Evolutionary conservation across 2,797 vertebrate species (phyloP).

Genomic region (Micropoecilia bifurca): DNA sequence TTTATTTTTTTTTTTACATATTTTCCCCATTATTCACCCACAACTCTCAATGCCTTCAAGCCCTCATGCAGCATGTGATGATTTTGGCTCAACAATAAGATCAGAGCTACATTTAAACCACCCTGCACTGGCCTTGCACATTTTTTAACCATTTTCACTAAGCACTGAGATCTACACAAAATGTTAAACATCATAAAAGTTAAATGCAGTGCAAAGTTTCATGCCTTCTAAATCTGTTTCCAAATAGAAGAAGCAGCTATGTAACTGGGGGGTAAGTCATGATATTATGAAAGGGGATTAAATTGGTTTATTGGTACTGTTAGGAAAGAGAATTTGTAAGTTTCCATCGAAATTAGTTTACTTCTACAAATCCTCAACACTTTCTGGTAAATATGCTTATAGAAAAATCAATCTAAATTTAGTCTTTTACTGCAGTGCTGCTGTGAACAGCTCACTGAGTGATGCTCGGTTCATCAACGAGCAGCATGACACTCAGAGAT

Average conservation of each 20-base stretch:
- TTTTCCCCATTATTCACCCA: not conserved
- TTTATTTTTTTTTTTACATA: not conserved
- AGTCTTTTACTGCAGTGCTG: not conserved
- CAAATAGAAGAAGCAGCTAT: not conserved
- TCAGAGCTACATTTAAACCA: not conserved
- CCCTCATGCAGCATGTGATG: not conserved
- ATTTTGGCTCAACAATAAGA: not conserved
- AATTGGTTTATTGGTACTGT: not conserved
- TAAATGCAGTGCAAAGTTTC: not conserved
- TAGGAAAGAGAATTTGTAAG: not conserved
- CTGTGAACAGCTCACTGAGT: not conserved
- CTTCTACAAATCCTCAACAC: not conserved
- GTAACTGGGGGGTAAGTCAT: not conserved
- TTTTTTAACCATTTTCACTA: not conserved
- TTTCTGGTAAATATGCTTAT: not conserved
- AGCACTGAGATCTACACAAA: not conserved
- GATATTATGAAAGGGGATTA: not conserved
- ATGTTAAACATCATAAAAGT: not conserved
- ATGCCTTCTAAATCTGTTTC: not conserved
- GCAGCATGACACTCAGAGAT: not conserved
- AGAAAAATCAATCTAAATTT: not conserved
- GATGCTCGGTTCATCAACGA: not conserved
- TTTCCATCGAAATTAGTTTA: not conserved
- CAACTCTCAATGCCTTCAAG: not conserved
- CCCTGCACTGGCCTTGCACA: not conserved